Evolutionary conservation across 2,888 invertebrate species (phyloP).

Genomic region (Cosmorhoe ocellata): DNA sequence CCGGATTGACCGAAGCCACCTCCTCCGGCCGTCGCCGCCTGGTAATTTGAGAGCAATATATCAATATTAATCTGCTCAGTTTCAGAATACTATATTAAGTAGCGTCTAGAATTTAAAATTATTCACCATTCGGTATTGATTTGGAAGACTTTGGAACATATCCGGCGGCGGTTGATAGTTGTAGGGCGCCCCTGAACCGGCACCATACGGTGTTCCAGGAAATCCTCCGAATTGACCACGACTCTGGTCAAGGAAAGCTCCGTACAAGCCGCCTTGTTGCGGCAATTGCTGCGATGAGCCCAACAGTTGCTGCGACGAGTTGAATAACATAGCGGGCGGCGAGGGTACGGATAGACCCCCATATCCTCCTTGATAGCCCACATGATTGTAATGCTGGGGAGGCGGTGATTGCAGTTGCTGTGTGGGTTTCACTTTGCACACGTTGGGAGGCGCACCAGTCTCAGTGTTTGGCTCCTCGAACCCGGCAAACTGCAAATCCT

Average conservation of each 20-base stretch:
- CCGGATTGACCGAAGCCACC: constrained; percentile 91
- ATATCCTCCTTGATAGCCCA: constrained; percentile 89
- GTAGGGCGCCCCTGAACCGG: constrained; percentile 87
- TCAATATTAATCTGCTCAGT: neutral
- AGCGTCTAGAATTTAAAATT: constrained; percentile 10
- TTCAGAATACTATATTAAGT: neutral
- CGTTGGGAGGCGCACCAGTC: constrained; percentile 85
- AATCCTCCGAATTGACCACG: constrained; percentile 91
- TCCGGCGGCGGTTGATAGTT: constrained; percentile 88
- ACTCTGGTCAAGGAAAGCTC: constrained; percentile 90
- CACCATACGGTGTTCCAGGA: constrained; percentile 86
- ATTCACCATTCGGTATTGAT: constrained; percentile 75
- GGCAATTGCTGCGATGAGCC: constrained; percentile 83
- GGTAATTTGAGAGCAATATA: constrained; percentile 21
- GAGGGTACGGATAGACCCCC: constrained; percentile 92
- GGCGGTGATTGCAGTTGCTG: constrained; percentile 90
- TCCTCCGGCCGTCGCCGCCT: constrained; percentile 80
- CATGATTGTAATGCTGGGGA: constrained; percentile 85
- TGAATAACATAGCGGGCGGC: constrained; percentile 91
- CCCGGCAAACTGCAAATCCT: constrained; percentile 73
- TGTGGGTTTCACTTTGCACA: constrained; percentile 92
- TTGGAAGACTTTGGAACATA: constrained; percentile 76
- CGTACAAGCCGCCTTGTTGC: constrained; percentile 90
- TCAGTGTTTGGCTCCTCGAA: constrained; percentile 73
- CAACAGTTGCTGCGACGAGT: constrained; percentile 86